Base-by-base conservation (phyloP, 1,140 invertebrate species). In the Whitmania pigra region DNA sequence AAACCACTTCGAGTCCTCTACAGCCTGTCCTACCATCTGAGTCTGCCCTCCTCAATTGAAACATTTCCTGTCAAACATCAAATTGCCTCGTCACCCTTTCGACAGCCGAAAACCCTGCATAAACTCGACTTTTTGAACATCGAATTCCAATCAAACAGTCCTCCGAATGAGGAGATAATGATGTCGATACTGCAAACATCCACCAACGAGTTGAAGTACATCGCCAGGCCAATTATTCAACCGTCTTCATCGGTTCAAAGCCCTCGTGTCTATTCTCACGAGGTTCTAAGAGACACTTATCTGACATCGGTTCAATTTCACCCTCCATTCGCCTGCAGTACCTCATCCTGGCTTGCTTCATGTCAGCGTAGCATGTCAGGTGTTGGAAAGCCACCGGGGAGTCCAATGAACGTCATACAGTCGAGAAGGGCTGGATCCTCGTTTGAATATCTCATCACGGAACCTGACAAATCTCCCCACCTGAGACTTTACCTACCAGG, bases 181-280 rank as follows among this genome's bases (percentile, higher is more conserved):
- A 1, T 49, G 18, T 6, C 57, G 15, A 25, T 31, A 20, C 29
- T 3, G 0, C 57, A 7, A 63, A 25, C 57, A 63, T 25, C 57
- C 1, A 22, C 9, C 57, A 63, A 63, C 57, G 15, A 63, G 22
- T 63, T 63, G 29, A 18, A 25, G 22, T 63, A 63, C 11, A 1
- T 63, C 22, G 57, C 29, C 57, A 63, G 57, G 57, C 57, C 22
- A 63, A 31, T 63, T 18, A n/a, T 63, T 63, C 57, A 63, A 63
- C 11, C 57, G 4, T n/a, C 57, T 25, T 20, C 57, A 63, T 15
- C 57, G 29, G 6, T 63, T 31, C 13, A 22, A 63, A 11, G 22
- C 18, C 57, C 22, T 20, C 29, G 11, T 2, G 22, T 63, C 57
- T 63, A 22, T 63, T 22, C 29, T 31, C 29, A 22, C 20, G 57